Conservation (phyloP, 37 sponge, comb jelly and placozoan species). For the Cliona cf. orientalis region DNA sequence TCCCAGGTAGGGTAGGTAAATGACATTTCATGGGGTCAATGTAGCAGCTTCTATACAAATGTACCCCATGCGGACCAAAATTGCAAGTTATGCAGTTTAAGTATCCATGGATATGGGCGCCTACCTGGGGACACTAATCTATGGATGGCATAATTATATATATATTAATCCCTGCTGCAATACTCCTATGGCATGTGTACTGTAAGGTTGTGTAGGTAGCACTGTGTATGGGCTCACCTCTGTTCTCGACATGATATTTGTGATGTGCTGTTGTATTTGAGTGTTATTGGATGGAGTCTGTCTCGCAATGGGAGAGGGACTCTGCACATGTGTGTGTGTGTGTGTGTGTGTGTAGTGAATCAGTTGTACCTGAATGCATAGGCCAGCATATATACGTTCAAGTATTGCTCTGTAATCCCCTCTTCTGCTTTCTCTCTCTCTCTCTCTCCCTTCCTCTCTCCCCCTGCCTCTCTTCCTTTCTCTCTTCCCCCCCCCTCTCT, state of each 20-base stretch:
- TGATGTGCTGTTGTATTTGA: constrained; percentile 43
- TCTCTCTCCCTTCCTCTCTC: neutral
- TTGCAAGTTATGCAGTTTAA: no score
- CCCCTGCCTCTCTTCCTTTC: neutral
- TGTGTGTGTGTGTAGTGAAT: constrained; percentile 5
- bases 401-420: neutral
- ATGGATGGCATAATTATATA: no score
- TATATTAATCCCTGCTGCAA: no score
- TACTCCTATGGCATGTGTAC: no score
- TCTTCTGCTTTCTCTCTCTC: neutral
- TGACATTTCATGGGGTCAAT: no score
- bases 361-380: neutral
- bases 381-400: neutral
- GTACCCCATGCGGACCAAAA: no score
- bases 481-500: neutral
- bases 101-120: no score
- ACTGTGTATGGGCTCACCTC: constrained; percentile 19
- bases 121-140: no score
- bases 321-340: constrained; percentile 26
- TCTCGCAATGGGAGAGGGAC: constrained; percentile 23
- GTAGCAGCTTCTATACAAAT: no score
- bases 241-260: constrained; percentile 17
- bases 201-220: neutral
- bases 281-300: constrained; percentile 1
- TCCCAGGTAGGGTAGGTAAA: no score